Percentiles rank a stretch among this genome's conserved stretches.
Evolutionary conservation across 2,888 invertebrate species (phyloP).

Genomic region (Conomelus anceps): DNA sequence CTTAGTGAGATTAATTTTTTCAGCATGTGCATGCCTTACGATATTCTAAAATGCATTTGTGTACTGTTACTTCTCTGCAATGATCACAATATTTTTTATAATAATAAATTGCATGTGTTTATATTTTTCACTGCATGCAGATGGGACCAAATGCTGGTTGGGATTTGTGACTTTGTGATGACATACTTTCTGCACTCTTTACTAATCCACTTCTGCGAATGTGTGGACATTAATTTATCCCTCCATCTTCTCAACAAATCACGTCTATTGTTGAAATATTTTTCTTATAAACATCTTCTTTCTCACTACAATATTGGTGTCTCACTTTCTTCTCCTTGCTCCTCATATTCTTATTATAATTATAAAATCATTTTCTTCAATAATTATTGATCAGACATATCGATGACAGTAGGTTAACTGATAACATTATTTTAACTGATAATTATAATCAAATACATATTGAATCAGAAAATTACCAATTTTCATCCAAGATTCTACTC

Average conservation of each 20-base stretch:
- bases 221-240: not conserved
- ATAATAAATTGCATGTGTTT: not conserved
- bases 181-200: not conserved
- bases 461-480: too few relatives aligned
- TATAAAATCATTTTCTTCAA: too few relatives aligned
- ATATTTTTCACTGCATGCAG: slow-evolving; percentile 3
- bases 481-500: too few relatives aligned
- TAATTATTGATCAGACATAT: too few relatives aligned
- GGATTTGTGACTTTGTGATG: not conserved
- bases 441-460: too few relatives aligned
- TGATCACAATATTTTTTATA: not conserved
- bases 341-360: not conserved
- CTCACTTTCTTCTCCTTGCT: not conserved
- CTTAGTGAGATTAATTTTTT: not conserved
- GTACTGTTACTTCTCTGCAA: not conserved
- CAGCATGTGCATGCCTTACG: not conserved
- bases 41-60: not conserved
- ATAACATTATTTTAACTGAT: too few relatives aligned
- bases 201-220: not conserved
- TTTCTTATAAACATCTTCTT: not conserved
- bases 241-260: not conserved
- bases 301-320: not conserved
- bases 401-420: too few relatives aligned
- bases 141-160: not conserved
- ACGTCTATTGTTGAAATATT: not conserved